These are phyloP conservation scores for Danio albolineatus DNA, from an alignment of 2,797 vertebrate species.

Conservation along the genomic window DNA sequence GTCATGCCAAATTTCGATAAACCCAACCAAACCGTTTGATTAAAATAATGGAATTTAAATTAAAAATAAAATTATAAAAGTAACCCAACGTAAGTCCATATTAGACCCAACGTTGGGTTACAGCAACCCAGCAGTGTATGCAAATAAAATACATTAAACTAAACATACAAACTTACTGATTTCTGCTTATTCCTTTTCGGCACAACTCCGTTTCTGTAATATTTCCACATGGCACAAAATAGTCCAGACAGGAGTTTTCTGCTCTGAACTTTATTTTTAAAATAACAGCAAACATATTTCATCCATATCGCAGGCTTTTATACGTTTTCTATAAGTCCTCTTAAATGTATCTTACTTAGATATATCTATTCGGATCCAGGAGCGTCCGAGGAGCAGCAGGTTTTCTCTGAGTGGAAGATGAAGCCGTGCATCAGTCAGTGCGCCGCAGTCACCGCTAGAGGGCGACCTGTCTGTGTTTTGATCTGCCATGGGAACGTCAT, in stretches of 20 bases:
- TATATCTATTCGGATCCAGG: no score
- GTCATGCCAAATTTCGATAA: no score
- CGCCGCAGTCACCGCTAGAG: not conserved
- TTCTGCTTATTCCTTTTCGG: conserved; percentile 62
- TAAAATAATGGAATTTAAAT: no score
- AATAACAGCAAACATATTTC: not conserved
- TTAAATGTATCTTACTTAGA: no score
- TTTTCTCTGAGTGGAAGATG: not conserved
- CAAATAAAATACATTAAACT: not conserved
- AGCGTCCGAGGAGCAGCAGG: not conserved
- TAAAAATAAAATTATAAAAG: no score
- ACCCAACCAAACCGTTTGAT: no score
- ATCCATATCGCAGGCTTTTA: not conserved
- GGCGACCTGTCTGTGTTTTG: not conserved
- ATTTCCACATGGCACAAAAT: conserved; percentile 66
- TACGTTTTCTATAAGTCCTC: not conserved
- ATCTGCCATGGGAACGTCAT: not conserved
- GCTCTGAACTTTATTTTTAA: not conserved
- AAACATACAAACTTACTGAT: conserved; percentile 32
- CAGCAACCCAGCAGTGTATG: not conserved
- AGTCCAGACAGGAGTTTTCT: not conserved
- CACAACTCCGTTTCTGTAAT: conserved; percentile 60
- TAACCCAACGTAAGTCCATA: no score
- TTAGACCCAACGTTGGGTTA: no score
- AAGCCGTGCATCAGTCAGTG: not conserved